A percentile compares a stretch with the other conserved stretches of the same genome.
Conservation (phyloP, 2,888 invertebrate species). For the Latheticus oryzae region DNA sequence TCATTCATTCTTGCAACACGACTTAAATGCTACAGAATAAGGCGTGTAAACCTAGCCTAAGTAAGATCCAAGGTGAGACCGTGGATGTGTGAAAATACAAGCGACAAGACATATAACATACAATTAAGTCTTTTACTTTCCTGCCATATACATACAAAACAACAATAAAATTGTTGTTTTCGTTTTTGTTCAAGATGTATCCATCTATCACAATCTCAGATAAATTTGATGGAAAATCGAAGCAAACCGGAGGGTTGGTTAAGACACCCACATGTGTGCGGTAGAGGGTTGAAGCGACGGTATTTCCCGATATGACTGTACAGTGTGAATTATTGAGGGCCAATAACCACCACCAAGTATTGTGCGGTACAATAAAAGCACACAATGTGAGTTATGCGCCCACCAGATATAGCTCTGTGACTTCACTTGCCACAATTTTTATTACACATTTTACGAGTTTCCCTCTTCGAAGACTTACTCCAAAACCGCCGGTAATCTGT, state of each 20-base stretch:
- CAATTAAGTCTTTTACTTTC: no score
- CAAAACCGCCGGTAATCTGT: no score
- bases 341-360: conserved; percentile 49
- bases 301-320: conserved; percentile 40
- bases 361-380: conserved; percentile 59
- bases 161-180: no score
- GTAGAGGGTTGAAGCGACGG: conserved; percentile 25
- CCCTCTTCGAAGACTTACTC: conserved; percentile 8
- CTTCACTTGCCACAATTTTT: conserved; percentile 31
- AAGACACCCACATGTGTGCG: conserved; percentile 31
- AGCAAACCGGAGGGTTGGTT: conserved; percentile 22
- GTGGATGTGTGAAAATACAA: conserved; percentile 27
- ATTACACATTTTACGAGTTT: conserved; percentile 19
- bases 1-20: conserved; percentile 50
- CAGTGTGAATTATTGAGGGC: conserved; percentile 44
- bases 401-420: conserved; percentile 33
- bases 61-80: conserved; percentile 35
- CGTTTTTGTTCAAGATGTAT: no score
- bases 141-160: no score
- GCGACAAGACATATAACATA: conserved; percentile 2
- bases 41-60: conserved; percentile 44
- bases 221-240: conserved; percentile 35
- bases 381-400: conserved; percentile 40
- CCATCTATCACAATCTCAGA: no score
- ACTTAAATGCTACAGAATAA: conserved; percentile 48